Percentiles rank a stretch among this genome's conserved stretches.
These are phyloP conservation scores for Ibycter americanus DNA, from an alignment of 2,797 vertebrate genomes.

Conservation along the genomic window DNA sequence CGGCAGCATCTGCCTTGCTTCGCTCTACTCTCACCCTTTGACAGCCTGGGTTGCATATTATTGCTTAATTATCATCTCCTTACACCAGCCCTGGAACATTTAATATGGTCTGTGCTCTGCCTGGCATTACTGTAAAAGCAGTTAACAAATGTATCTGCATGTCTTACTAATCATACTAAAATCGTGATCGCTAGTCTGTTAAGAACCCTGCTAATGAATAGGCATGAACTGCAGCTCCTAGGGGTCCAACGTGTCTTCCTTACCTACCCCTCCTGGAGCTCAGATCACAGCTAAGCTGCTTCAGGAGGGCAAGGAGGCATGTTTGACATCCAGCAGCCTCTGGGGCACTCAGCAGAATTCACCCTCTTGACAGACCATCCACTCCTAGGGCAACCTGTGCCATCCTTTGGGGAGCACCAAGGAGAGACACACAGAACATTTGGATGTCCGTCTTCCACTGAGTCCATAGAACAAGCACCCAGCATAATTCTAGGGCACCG, in stretches of 20 bases:
- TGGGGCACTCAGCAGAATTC: not conserved
- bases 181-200: not conserved
- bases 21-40: not conserved
- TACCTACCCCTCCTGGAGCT: not conserved
- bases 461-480: not conserved
- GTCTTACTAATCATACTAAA: conserved; percentile 37
- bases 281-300: not conserved
- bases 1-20: conserved; percentile 1
- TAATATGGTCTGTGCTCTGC: not conserved
- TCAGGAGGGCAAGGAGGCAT: not conserved
- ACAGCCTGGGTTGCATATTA: conserved; percentile 28
- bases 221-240: not conserved
- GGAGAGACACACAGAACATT: not conserved
- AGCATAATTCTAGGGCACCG: not conserved
- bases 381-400: not conserved
- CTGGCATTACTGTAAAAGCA: not conserved
- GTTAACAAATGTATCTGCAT: conserved; percentile 36
- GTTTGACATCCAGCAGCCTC: not conserved
- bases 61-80: conserved; percentile 46
- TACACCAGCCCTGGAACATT: conserved; percentile 9
- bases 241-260: not conserved
- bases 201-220: not conserved
- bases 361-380: not conserved
- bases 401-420: not conserved
- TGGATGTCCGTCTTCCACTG: not conserved